These are phyloP conservation scores for Paedocypris micromegethes DNA, from an alignment of 2,797 vertebrate species.

Conservation along the genomic window DNA sequence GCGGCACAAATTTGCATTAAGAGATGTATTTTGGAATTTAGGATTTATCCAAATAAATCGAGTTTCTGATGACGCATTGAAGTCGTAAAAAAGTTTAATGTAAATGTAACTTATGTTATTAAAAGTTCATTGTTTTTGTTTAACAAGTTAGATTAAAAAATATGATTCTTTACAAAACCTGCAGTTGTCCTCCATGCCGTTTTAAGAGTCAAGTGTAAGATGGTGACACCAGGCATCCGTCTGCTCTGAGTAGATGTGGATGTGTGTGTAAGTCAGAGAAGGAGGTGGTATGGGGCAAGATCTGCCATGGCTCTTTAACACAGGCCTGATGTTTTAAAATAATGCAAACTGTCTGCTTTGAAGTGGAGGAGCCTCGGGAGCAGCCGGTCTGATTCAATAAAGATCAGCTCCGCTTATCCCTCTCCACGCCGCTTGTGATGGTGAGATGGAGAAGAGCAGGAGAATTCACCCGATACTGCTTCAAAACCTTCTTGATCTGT, in stretches of 20 bases:
- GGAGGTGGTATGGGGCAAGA: slow-evolving; percentile 18
- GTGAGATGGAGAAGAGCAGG: slow-evolving; percentile 26
- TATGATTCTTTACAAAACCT: no score
- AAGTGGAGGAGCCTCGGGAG: slow-evolving; percentile 65
- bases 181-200: no score
- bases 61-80: no score
- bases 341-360: slow-evolving; percentile 62
- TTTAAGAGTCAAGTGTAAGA: no score
- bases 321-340: slow-evolving; percentile 59
- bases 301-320: slow-evolving; percentile 56
- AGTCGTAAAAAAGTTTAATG: no score
- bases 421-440: slow-evolving; percentile 57
- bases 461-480: slow-evolving; percentile 14
- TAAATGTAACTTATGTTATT: no score
- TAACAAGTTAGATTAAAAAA: no score
- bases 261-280: slow-evolving; percentile 49
- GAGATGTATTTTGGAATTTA: no score
- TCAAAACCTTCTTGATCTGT: slow-evolving; percentile 2
- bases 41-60: no score
- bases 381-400: slow-evolving; percentile 71
- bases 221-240: no score
- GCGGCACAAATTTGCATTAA: no score
- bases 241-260: slow-evolving; percentile 56
- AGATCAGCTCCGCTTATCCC: slow-evolving; percentile 53
- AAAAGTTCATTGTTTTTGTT: no score